Evolutionary conservation across 2,113 vertebrate genomes (phyloP), one percentile per base, ranked within the genome.

Genomic region (Trinectes maculatus): DNA sequence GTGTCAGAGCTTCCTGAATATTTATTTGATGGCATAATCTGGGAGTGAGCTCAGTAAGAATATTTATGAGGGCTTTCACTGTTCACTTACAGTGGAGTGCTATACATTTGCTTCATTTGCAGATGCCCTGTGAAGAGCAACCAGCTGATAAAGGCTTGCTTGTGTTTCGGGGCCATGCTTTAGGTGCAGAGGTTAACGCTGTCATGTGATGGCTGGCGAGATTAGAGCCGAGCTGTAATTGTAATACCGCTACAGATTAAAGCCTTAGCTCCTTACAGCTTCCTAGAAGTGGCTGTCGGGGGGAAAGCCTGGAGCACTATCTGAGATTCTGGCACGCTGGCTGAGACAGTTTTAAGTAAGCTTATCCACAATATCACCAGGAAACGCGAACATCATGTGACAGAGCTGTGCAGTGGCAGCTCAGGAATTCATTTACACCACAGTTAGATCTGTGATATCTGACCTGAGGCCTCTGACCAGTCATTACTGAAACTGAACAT

Each of bases 1-100:
- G 51, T 70, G 66, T 82, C 77, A 46, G 55, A 61, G 58, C 73
- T 31, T 49, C 6, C 51, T 88, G 85, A 86, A 89, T 89, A 90
- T 89, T 84, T 65, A 88, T 86, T 8, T 62, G 61, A 24, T 18
- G 48, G 70, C 26, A 28, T 22, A 49, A 73, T 76, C 36, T 4
- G 60, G 47, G 4, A 48, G 59, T 58, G 59, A 59, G 39, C 33
- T 51, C 36, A 0, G 37, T 21, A 60, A 86, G 82, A 79, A 89
- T 87, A 90, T 89, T 79, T 77, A 89, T 82, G 49, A 72, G 47
- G 62, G 37, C 36, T n/a, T 31, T 63, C 16, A 3, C 46, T 19
- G 3, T 34, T 54, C 28, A 29, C 19, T n/a, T n/a, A 22, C 19
- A 33, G n/a, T 24, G 22, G 37, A 25, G 25, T 18, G 34, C 10